Conservation (phyloP, 2,113 vertebrate genomes). For the Rhagologus leucostigma region DNA sequence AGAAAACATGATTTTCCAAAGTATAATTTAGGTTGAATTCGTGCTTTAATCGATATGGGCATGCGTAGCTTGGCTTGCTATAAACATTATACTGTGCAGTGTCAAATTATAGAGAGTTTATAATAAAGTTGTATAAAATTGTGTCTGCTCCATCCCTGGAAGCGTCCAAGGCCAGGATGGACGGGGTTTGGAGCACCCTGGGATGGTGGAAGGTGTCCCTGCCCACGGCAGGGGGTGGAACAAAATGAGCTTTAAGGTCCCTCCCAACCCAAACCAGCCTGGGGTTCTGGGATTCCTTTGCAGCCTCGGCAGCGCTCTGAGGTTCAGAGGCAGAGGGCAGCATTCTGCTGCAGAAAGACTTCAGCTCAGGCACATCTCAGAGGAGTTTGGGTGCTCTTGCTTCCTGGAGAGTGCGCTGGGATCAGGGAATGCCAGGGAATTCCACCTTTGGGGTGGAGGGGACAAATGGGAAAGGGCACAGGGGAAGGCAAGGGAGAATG, state of each 20-base stretch:
- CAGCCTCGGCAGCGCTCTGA: neutral
- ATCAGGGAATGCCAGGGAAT: too few relatives aligned
- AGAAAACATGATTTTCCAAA: neutral
- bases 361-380: accelerated
- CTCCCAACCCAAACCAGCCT: neutral
- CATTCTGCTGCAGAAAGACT: neutral
- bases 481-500: neutral
- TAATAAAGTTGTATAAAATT: neutral
- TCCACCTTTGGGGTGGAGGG: neutral
- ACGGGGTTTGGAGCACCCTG: neutral
- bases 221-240: neutral
- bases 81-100: neutral
- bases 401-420: neutral
- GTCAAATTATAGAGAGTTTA: neutral
- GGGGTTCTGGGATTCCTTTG: neutral
- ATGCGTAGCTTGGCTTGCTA: accelerated
- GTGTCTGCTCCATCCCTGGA: neutral
- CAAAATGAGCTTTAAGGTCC: neutral
- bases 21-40: neutral
- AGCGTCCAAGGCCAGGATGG: neutral
- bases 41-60: too few relatives aligned
- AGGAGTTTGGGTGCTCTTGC: accelerated
- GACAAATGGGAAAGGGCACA: neutral
- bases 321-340: neutral
- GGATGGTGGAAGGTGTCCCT: neutral